phyloP scores from a whole-genome alignment of 2,113 vertebrate species.

The Campylomormyrus tamandua region DNA sequence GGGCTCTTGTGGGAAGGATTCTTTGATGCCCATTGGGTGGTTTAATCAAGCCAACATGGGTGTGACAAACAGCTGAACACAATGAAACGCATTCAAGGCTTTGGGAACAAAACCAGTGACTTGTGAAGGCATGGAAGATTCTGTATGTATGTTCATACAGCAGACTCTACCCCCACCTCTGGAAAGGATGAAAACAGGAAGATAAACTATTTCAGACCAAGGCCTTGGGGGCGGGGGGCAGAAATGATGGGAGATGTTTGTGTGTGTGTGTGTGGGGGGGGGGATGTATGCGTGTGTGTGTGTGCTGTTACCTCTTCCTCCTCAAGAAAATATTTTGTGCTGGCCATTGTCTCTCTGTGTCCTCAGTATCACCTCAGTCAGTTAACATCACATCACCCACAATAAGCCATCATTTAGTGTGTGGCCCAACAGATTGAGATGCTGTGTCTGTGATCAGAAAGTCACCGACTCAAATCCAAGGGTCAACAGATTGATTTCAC shows the following conservation, averaged over 20 bases:
- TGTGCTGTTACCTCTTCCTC: not conserved
- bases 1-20: not conserved
- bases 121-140: not conserved
- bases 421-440: not conserved
- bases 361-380: not conserved
- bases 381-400: not conserved
- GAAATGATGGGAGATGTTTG: not conserved
- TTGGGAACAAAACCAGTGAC: not conserved
- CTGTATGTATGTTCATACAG: not conserved
- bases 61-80: not conserved
- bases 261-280: not conserved
- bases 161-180: not conserved
- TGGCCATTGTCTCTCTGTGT: no score
- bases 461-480: not conserved
- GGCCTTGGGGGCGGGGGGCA: not conserved
- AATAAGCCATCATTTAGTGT: not conserved
- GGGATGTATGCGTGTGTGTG: not conserved
- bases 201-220: slow-evolving; percentile 2
- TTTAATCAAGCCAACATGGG: not conserved
- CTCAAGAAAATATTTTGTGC: not conserved
- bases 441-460: not conserved
- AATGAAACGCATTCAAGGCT: not conserved
- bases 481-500: not conserved
- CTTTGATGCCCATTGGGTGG: not conserved
- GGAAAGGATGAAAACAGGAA: slow-evolving; percentile 5